Conservation (phyloP, 2,113 vertebrate species). For the Heterocephalus glaber region DNA sequence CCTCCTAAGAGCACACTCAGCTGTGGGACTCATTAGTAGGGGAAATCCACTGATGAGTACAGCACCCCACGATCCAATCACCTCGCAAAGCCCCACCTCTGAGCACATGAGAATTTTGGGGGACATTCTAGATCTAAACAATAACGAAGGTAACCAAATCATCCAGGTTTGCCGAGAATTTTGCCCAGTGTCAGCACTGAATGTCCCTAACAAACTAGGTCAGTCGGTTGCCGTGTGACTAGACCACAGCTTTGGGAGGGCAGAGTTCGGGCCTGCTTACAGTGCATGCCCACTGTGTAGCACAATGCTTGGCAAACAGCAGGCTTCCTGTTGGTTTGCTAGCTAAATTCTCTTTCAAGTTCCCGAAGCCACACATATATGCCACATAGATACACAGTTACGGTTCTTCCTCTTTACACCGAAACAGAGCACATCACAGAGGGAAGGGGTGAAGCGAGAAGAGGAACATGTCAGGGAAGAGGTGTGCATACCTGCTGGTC, state of each 20-base stretch:
- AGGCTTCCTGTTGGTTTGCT: neutral
- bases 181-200: neutral
- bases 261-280: neutral
- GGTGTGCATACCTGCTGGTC: neutral
- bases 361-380: neutral
- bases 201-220: neutral
- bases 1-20: neutral
- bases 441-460: neutral
- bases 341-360: neutral
- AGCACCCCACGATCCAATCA: neutral
- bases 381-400: neutral
- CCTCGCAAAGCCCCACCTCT: neutral
- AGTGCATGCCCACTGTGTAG: neutral
- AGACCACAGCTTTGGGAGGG: neutral
- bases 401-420: neutral
- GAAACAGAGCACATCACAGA: constrained; percentile 34
- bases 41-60: neutral
- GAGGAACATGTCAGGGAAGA: neutral
- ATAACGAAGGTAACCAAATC: neutral
- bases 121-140: neutral
- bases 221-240: too few species aligned
- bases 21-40: neutral
- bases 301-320: neutral
- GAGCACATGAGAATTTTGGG: neutral
- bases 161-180: neutral